Conservation (phyloP, 2,797 vertebrate species). For the Perodicticus potto region DNA sequence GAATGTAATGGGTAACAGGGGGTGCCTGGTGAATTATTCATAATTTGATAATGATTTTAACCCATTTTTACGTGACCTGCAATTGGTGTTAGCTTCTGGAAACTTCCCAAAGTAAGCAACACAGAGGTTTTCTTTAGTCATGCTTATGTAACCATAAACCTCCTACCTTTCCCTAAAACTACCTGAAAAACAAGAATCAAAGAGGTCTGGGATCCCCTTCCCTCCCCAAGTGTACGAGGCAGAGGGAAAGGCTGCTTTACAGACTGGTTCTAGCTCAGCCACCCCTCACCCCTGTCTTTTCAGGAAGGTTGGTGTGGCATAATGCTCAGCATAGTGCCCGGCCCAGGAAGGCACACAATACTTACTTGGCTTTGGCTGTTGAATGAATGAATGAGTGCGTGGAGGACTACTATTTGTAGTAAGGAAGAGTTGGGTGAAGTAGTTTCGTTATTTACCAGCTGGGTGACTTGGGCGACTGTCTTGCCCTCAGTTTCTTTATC, state of each 20-base stretch:
- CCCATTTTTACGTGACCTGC: constrained; percentile 77
- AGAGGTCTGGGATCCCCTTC: constrained; percentile 2
- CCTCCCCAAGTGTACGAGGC: not conserved
- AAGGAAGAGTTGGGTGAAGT: not conserved
- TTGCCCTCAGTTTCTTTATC: not conserved
- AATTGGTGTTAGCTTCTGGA: constrained; percentile 74
- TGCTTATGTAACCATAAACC: constrained; percentile 68
- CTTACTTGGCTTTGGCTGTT: not conserved
- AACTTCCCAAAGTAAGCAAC: constrained; percentile 78
- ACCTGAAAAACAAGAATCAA: constrained; percentile 68
- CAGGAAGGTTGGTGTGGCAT: not conserved
- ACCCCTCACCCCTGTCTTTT: not conserved
- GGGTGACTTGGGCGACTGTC: not conserved
- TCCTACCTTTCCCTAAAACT: constrained; percentile 52
- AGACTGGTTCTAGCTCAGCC: not conserved
- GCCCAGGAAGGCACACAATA: not conserved
- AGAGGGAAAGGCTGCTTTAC: not conserved
- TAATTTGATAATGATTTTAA: constrained; percentile 83
- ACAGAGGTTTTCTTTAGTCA: constrained; percentile 62
- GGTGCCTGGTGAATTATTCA: constrained; percentile 83
- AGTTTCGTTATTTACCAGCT: not conserved
- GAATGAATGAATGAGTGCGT: not conserved
- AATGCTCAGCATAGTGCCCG: not conserved
- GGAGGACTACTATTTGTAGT: too few relatives aligned
- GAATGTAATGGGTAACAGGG: constrained; percentile 83